Percentiles rank a stretch among this genome's conserved stretches.
phyloP scores from a whole-genome alignment of 1,140 invertebrate genomes.

The Drosophila hydei region DNA sequence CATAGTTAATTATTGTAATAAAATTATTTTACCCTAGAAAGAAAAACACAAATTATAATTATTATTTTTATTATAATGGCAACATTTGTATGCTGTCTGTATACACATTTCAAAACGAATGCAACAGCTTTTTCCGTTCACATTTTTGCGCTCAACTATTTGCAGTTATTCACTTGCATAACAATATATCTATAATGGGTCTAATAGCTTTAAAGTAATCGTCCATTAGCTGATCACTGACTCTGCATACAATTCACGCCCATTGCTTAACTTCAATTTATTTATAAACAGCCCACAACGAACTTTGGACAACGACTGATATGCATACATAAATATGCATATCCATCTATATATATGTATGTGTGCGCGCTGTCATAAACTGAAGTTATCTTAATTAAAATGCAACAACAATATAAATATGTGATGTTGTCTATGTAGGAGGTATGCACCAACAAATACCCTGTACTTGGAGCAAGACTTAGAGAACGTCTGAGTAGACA shows the following conservation, averaged over 20 bases:
- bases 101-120: no score
- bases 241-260: slow-evolving; percentile 17
- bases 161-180: not conserved
- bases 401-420: slow-evolving; percentile 63
- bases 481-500: not conserved
- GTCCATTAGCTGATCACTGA: slow-evolving; percentile 20
- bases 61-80: no score
- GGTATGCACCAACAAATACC: not conserved
- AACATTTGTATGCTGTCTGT: no score
- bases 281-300: slow-evolving; percentile 39
- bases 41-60: no score
- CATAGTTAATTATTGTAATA: no score
- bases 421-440: not conserved
- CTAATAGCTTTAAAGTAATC: slow-evolving; percentile 16
- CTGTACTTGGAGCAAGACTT: not conserved
- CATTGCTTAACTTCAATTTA: slow-evolving; percentile 36
- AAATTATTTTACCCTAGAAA: no score
- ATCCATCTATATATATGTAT: slow-evolving; percentile 1
- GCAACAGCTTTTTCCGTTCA: no score
- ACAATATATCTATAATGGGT: not conserved
- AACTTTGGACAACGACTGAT: slow-evolving; percentile 43
- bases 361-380: slow-evolving; percentile 53
- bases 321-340: slow-evolving; percentile 39
- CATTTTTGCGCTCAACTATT: no score
- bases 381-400: slow-evolving; percentile 77